Evolutionary conservation across 2,797 vertebrate species (phyloP), one percentile per base, ranked within the genome.

Genomic region (Nothura maculosa): DNA sequence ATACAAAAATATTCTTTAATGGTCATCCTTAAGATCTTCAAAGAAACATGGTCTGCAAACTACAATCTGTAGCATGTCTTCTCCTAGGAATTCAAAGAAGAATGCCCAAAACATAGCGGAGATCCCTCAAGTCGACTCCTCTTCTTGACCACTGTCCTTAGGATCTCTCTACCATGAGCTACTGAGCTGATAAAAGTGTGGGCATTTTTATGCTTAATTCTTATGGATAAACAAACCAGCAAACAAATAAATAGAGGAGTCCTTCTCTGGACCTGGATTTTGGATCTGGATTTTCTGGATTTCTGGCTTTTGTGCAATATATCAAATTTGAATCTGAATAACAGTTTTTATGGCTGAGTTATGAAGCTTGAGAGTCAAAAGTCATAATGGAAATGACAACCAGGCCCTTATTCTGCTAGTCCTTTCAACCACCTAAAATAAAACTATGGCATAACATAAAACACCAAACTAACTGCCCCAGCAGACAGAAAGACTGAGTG

Each of bases 381-480:
- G 91, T 45, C 81, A 60, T 19, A 73, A 76, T 54, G 16, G 61
- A 85, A 94, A 94, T 81, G 1, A 77, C 81, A 63, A 78, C 34
- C 69, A 52, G 47, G 27, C 4, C 38, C 34, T 63, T 85, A 70
- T 68, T 94, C 38, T 84, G 61, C 36, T 87, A 94, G 19, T 60
- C 22, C 82, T 87, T 87, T 68, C 61, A 89, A 50, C 45, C 64
- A 87, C 22, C 92, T 90, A 52, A 93, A 96, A 77, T 60, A 85
- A 52, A 34, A 47, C 54, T 0, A 2, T 68, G 32, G 50, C 66
- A 82, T n/a, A 55, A 55, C 43, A 93, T 66, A 84, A 78, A 79
- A 67, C 58, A 64, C 3, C 57, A 34, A 89, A 83, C 30, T 89
- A 89, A 83, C 30, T 89, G 63, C 38, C 38, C 40, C 73, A 88